Evolutionary conservation across 1,140 invertebrate species (phyloP).

Genomic region (Diorhabda elongata): DNA sequence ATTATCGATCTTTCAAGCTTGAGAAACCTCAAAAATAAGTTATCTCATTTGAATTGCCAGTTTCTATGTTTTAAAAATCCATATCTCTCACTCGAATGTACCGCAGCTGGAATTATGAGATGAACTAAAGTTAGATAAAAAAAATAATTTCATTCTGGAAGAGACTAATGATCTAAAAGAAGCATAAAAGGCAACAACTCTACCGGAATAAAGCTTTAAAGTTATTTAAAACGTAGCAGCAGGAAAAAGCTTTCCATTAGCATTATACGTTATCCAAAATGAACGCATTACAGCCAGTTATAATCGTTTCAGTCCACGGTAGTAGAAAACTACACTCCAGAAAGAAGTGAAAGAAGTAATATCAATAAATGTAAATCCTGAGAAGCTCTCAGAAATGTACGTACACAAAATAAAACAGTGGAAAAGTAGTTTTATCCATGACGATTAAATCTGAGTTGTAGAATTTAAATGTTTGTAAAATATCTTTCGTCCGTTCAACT

Average conservation of each 20-base stretch:
- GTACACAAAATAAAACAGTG: constrained; percentile 18
- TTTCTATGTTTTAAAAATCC: too few species aligned
- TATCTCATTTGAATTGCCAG: too few species aligned
- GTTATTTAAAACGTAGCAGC: neutral
- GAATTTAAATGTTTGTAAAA: constrained; percentile 19
- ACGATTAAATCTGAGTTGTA: constrained; percentile 19
- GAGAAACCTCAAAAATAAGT: too few species aligned
- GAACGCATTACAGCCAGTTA: constrained; percentile 12
- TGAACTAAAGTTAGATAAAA: too few species aligned
- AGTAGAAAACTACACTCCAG: constrained; percentile 5
- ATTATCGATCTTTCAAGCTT: too few species aligned
- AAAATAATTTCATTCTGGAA: too few species aligned
- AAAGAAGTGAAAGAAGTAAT: constrained; percentile 16
- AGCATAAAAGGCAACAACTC: neutral
- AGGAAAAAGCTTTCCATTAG: neutral
- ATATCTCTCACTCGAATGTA: too few species aligned
- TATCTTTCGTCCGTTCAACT: neutral
- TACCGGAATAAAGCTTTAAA: neutral
- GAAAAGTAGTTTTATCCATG: constrained; percentile 13
- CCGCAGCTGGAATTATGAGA: too few species aligned
- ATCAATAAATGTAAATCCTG: constrained; percentile 16
- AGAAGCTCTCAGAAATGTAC: constrained; percentile 11
- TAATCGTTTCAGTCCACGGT: constrained; percentile 9
- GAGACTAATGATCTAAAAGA: too few species aligned
- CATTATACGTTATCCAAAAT: constrained; percentile 7